A percentile compares a stretch with the other conserved stretches of the same genome.
Evolutionary conservation across 2,797 vertebrate genomes (phyloP).

Genomic region (Gymnodraco acuticeps): DNA sequence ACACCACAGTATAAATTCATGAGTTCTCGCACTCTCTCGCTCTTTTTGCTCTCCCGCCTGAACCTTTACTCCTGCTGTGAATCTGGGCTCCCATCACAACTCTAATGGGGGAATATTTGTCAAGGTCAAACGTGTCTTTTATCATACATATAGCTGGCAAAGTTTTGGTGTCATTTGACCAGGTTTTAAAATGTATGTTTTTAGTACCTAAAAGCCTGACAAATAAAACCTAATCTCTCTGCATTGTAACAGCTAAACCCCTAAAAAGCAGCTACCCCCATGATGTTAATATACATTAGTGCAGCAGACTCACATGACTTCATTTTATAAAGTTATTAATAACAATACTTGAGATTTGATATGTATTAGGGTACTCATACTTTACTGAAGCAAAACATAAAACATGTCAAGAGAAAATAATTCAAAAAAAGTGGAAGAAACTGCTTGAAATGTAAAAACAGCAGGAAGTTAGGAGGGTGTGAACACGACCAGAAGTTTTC

Average conservation of each 20-base stretch:
- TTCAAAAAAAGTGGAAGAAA: background rate
- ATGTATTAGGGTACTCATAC: too few species aligned
- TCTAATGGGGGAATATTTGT: conserved; percentile 17
- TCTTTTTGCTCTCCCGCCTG: conserved; percentile 14
- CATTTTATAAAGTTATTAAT: background rate
- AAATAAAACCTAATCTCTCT: background rate
- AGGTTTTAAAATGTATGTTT: background rate
- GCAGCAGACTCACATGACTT: too few species aligned
- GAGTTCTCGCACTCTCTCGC: conserved; percentile 26
- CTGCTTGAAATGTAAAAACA: background rate
- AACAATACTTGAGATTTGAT: too few species aligned
- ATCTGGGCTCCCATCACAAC: conserved; percentile 22
- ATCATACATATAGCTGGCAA: background rate
- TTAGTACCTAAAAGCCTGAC: background rate
- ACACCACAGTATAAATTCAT: conserved; percentile 64
- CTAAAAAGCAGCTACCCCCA: background rate
- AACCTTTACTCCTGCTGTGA: conserved; percentile 47
- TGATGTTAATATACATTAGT: background rate
- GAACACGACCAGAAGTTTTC: background rate
- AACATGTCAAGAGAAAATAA: too few species aligned
- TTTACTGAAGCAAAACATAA: too few species aligned
- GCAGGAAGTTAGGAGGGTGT: too few species aligned
- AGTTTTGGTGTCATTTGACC: background rate
- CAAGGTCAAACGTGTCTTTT: conserved; percentile 58
- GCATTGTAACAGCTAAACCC: background rate